Conservation (phyloP, 2,797 vertebrate genomes). For the Mallotus villosus region DNA sequence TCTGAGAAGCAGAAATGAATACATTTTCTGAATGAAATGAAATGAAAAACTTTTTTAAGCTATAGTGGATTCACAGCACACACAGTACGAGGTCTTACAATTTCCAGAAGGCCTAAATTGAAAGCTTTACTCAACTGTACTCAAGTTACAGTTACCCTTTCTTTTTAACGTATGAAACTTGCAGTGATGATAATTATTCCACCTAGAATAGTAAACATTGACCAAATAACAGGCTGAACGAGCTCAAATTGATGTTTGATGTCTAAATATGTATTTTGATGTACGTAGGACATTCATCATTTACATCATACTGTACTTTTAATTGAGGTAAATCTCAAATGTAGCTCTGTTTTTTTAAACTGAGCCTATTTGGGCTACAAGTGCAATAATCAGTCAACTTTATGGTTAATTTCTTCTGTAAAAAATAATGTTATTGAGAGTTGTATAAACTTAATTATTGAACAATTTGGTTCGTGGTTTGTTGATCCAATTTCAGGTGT, state of each 20-base stretch:
- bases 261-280: not conserved
- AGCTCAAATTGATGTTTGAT: not conserved
- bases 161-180: not conserved
- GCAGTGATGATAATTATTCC: not conserved
- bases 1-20: not conserved
- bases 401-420: not conserved
- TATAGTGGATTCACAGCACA: not conserved
- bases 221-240: not conserved
- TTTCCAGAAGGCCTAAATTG: not conserved
- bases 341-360: not conserved
- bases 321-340: not conserved
- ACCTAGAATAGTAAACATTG: not conserved
- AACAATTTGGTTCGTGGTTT: not conserved
- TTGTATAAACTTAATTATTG: not conserved
- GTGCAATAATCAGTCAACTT: not conserved
- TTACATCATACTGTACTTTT: conserved; percentile 7
- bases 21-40: too few species aligned
- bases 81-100: not conserved
- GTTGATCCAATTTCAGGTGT: not conserved
- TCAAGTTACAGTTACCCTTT: not conserved
- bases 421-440: not conserved
- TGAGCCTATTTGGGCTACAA: conserved; percentile 7
- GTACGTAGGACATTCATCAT: not conserved
- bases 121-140: not conserved
- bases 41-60: conserved; percentile 12